phyloP scores from a whole-genome alignment of 1,140 invertebrate species.

The Drosophila melanica region DNA sequence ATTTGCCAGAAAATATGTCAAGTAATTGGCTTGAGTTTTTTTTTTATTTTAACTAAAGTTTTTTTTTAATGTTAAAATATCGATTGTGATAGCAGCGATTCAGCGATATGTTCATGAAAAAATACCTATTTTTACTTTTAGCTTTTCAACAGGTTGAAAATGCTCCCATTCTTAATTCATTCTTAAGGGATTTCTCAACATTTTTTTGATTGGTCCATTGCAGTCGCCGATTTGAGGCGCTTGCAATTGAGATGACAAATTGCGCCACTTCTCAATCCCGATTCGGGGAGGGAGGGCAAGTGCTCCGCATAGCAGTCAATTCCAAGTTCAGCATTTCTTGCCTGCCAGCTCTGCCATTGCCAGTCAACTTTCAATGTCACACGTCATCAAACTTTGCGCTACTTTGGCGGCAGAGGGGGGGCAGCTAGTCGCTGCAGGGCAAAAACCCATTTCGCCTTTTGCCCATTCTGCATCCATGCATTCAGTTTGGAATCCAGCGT shows the following conservation, averaged over 20 bases:
- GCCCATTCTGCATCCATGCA: conserved; percentile 7
- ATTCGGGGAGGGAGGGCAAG: conserved; percentile 1
- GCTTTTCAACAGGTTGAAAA: no score
- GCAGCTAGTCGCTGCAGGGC: not conserved
- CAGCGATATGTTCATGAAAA: no score
- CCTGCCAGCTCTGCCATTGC: conserved; percentile 32
- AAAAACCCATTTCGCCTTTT: not conserved
- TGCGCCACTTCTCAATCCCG: conserved; percentile 49
- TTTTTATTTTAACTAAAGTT: no score
- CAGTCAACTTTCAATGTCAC: conserved; percentile 76
- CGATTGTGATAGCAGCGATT: no score
- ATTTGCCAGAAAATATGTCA: conserved; percentile 7
- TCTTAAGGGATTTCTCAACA: conserved; percentile 28
- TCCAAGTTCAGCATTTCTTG: not conserved
- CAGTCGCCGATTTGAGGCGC: conserved; percentile 23
- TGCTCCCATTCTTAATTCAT: not conserved
- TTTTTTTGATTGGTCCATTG: not conserved
- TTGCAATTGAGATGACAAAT: conserved; percentile 64
- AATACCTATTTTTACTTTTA: no score
- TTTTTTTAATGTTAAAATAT: no score
- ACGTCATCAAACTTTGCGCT: conserved; percentile 75
- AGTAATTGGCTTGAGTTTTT: not conserved
- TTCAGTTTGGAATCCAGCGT: conserved; percentile 16
- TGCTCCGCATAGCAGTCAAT: conserved; percentile 12
- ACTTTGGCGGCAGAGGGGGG: conserved; percentile 19